Evolutionary conservation across 2,113 vertebrate species (phyloP).

Genomic region (Clarias magur): DNA sequence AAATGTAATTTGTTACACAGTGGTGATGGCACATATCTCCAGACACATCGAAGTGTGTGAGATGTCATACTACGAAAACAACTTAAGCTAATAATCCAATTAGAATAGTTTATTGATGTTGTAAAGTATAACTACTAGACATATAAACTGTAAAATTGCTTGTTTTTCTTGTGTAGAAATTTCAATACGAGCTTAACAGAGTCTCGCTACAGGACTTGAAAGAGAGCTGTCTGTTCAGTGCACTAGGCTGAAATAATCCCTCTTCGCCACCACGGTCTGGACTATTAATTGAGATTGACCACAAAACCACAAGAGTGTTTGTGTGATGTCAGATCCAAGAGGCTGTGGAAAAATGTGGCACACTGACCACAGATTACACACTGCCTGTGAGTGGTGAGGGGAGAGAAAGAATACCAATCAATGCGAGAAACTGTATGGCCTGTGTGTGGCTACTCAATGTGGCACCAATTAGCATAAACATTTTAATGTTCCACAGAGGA

Average conservation of each 20-base stretch:
- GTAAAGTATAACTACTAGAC: slow-evolving; percentile 57
- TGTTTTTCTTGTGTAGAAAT: slow-evolving; percentile 57
- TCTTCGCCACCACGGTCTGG: slow-evolving; percentile 74
- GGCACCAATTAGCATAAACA: slow-evolving; percentile 56
- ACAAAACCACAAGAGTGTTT: slow-evolving; percentile 79
- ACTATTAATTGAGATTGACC: slow-evolving; percentile 74
- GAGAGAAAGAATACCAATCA: slow-evolving; percentile 59
- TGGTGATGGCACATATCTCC: slow-evolving; percentile 29
- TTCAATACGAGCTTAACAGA: slow-evolving; percentile 43
- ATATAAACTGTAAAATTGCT: slow-evolving; percentile 56
- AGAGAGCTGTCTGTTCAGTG: slow-evolving; percentile 78
- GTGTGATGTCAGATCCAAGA: slow-evolving; percentile 79
- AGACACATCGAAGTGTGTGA: slow-evolving; percentile 37
- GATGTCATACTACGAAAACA: slow-evolving; percentile 55
- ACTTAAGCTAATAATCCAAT: slow-evolving; percentile 56
- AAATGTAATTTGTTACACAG: slow-evolving; percentile 16
- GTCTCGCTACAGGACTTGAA: slow-evolving; percentile 64
- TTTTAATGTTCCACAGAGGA: slow-evolving; percentile 52
- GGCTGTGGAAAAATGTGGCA: slow-evolving; percentile 73
- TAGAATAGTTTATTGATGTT: slow-evolving; percentile 60
- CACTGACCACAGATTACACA: slow-evolving; percentile 83
- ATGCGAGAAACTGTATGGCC: slow-evolving; percentile 49
- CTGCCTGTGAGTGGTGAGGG: slow-evolving; percentile 49
- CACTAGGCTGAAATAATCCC: slow-evolving; percentile 72
- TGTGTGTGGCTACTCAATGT: slow-evolving; percentile 57